These are phyloP conservation scores for Perca flavescens DNA, from an alignment of 2,113 vertebrate species.

Conservation along the genomic window DNA sequence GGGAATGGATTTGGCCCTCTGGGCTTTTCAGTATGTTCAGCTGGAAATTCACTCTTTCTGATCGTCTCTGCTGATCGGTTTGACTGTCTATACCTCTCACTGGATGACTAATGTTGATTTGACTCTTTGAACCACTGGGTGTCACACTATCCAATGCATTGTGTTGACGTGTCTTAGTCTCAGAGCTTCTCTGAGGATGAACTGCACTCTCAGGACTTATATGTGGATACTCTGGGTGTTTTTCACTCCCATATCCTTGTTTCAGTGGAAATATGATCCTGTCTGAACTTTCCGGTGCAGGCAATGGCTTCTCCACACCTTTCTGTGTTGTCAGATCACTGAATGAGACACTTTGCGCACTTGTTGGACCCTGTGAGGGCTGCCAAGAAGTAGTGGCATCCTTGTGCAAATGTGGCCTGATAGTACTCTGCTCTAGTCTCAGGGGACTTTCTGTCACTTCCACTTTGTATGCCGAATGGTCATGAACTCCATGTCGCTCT, in stretches of 20 bases:
- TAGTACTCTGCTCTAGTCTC: conserved; percentile 44
- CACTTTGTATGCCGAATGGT: conserved; percentile 57
- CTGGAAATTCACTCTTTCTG: conserved; percentile 10
- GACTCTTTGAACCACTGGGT: not conserved
- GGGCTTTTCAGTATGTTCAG: not conserved
- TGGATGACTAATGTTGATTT: not conserved
- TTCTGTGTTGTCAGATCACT: conserved; percentile 35
- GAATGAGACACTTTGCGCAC: conserved; percentile 15
- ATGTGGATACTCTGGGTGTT: conserved; percentile 8
- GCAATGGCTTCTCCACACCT: conserved; percentile 20
- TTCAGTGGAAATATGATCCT: conserved; percentile 41
- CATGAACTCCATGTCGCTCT: conserved; percentile 71
- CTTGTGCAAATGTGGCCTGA: conserved; percentile 36
- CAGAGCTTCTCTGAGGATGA: conserved; percentile 16
- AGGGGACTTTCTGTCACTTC: conserved; percentile 61
- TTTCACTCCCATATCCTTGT: conserved; percentile 10
- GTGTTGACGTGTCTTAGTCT: not conserved
- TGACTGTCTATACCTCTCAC: conserved; percentile 16
- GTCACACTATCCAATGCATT: conserved; percentile 18
- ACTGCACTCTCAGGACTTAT: conserved; percentile 2
- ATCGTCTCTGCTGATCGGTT: conserved; percentile 4
- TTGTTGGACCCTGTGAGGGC: conserved; percentile 23
- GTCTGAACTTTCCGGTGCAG: conserved; percentile 13
- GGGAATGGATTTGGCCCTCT: not conserved
- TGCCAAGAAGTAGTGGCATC: conserved; percentile 57